These are phyloP conservation scores for Heterodera schachtii DNA, from an alignment of 1,140 invertebrate genomes.

Conservation along the genomic window DNA sequence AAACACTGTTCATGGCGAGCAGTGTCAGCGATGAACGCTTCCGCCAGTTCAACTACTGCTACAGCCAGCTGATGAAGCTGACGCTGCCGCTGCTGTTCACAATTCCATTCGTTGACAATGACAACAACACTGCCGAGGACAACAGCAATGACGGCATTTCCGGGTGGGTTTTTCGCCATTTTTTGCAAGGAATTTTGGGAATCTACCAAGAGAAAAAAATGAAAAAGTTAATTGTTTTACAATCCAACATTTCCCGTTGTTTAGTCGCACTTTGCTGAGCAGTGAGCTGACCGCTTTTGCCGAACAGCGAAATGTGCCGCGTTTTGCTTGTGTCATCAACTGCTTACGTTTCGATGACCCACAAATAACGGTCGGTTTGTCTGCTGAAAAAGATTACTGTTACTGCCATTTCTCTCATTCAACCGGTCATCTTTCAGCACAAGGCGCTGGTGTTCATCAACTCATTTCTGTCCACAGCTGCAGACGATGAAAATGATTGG, in stretches of 20 bases:
- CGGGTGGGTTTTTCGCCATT: conserved; percentile 13
- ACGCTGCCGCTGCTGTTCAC: conserved; percentile 26
- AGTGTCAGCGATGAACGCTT: conserved; percentile 13
- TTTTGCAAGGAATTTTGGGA: too few relatives aligned
- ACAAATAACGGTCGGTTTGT: conserved; percentile 29
- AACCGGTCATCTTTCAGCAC: conserved; percentile 9
- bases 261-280: conserved; percentile 36
- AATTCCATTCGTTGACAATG: conserved; percentile 20
- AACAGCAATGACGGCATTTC: neutral
- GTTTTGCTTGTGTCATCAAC: conserved; percentile 41
- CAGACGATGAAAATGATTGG: conserved; percentile 44
- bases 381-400: too few relatives aligned
- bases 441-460: conserved; percentile 40
- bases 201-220: too few relatives aligned
- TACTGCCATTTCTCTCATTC: too few relatives aligned
- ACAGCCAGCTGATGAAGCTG: conserved; percentile 33
- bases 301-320: conserved; percentile 35
- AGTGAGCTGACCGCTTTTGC: conserved; percentile 33
- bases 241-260: neutral
- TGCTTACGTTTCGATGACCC: conserved; percentile 34
- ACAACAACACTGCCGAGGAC: neutral
- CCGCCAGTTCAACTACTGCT: conserved; percentile 23
- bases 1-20: conserved; percentile 31
- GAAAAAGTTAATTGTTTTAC: too few relatives aligned
- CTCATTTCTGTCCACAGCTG: conserved; percentile 20